Base-by-base conservation (phyloP, 2,113 vertebrate genomes). In the Butorides virescens region DNA sequence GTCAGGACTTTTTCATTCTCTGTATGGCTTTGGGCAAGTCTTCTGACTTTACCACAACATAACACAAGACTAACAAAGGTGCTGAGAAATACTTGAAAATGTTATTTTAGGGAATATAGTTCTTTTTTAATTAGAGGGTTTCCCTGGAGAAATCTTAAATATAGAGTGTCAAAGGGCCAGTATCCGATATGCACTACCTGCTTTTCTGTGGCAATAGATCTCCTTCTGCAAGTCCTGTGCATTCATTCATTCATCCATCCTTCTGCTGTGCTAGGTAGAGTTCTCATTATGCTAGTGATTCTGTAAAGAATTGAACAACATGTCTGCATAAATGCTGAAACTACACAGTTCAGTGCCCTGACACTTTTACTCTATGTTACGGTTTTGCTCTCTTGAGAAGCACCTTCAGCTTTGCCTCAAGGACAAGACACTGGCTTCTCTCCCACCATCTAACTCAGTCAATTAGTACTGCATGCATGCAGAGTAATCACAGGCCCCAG, bases 401-500 rank as follows among this genome's bases (percentile, higher is more conserved):
- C 13, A 52, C 30, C 81, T 79, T 63, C 58, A 88, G 26, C 52
- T 83, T 73, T 70, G 36, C 22, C 44, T 36, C 78, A 23, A 75
- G 75, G 66, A 56, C 22, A 68, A 87, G 53, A 42, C 36, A 9
- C 39, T 76, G 74, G 15, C 52, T 83, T 80, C 71, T 70, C 34
- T 82, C 76, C 42, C 36, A 27, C 0, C 22, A 3, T 32, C 32
- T 36, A 17, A 39, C 39, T 55, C 0, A 0, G n/a, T 22, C 49
- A 44, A 7, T 37, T 15, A 13, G 18, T 4, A 36, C 9, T 42
- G 37, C 67, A 32, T 14, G 17, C 9, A 10, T 3, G 16, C n/a
- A 25, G 39, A 4, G 25, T 50, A 56, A 44, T 8, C 71, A 29
- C 49, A 56, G 77, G 30, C 44, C n/a, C 9, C 21, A 9, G 32